Conservation (phyloP, 2,888 invertebrate species). For the Pteria penguin region DNA sequence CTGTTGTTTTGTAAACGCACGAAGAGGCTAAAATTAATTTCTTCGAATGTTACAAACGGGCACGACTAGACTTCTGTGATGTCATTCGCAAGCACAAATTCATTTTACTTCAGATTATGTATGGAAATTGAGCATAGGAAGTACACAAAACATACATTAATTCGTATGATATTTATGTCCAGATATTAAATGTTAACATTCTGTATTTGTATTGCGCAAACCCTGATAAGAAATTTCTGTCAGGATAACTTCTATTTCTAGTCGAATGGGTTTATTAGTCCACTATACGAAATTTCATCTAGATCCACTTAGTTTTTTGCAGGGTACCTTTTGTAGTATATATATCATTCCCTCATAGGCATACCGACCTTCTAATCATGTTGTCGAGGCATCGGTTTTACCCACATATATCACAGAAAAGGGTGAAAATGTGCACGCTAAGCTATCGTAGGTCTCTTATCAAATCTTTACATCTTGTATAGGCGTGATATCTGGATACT, state of each 20-base stretch:
- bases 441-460: neutral
- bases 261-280: neutral
- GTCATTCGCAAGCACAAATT: no score
- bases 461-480: neutral
- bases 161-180: no score
- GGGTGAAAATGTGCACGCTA: neutral
- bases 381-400: neutral
- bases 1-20: no score
- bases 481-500: neutral
- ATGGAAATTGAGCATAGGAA: no score
- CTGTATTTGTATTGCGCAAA: no score
- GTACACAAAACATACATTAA: no score
- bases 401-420: neutral
- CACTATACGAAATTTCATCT: neutral
- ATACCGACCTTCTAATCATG: neutral
- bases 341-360: neutral
- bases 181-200: no score
- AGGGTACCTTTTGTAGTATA: neutral
- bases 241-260: neutral
- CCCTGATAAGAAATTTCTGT: neutral
- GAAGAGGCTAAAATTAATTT: no score
- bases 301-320: neutral
- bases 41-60: no score
- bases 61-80: no score
- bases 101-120: no score